Conservation (phyloP, 1,140 invertebrate genomes). For the Pomacea maculata region DNA sequence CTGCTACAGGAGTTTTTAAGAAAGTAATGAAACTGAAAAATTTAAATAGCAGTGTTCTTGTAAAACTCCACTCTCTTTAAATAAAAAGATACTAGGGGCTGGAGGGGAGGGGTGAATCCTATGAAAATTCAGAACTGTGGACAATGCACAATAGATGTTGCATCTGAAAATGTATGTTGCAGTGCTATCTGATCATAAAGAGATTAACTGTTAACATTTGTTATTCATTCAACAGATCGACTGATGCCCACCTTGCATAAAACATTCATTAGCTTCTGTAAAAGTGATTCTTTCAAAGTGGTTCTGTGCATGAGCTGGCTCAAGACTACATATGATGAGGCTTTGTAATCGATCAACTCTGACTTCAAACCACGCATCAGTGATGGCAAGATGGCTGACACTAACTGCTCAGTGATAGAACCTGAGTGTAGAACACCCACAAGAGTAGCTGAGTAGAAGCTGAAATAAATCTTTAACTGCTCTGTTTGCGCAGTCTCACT, state of each 20-base stretch:
- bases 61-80: no score
- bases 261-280: constrained; percentile 70
- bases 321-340: constrained; percentile 79
- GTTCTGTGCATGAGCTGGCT: constrained; percentile 75
- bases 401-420: constrained; percentile 74
- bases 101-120: no score
- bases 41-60: background rate
- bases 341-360: constrained; percentile 74
- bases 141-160: no score
- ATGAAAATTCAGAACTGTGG: no score
- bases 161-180: no score
- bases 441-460: constrained; percentile 80
- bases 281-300: constrained; percentile 71
- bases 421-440: constrained; percentile 74
- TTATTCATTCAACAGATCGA: background rate
- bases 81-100: no score
- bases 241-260: constrained; percentile 56
- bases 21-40: background rate
- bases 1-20: background rate
- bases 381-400: constrained; percentile 76
- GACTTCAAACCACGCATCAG: constrained; percentile 77
- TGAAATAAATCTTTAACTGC: constrained; percentile 75
- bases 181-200: no score
- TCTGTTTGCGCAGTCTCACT: constrained; percentile 10
- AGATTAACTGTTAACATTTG: no score